Base-by-base conservation (phyloP, 2,888 invertebrate genomes). In the Rhagonycha fulva region DNA sequence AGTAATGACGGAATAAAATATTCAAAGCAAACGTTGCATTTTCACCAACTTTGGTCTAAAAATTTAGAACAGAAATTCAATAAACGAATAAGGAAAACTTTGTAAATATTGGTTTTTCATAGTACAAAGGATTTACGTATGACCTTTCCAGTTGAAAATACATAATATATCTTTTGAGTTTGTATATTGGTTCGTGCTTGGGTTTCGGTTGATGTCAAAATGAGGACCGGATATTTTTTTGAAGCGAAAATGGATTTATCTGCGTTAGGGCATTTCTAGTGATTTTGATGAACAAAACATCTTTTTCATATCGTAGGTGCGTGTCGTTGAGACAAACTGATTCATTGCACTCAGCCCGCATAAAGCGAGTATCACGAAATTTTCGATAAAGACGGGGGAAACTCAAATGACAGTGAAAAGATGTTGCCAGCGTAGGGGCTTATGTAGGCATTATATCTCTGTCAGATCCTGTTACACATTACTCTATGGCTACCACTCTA, bases 371-470 rank as follows among this genome's bases (percentile, higher is more conserved):
- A 63, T 72, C 73, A 68, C 68, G 72, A 69, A 62, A 61, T 68
- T 72, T 62, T 70, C 63, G 69, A 72, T 72, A 70, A 76, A 70
- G 75, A 72, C 69, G 71, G n/a, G 24, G 23, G 47, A 63, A 60
- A 63, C 32, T 30, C 30, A 32, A 68, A 30, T 68, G 9, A 67
- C 72, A 69, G 62, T 72, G 72, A 76, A 76, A 76, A 76, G 72
- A 76, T 76, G 76, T 69, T 72, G 28, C 47, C 62, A 70, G 67
- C 76, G 72, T 66, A 30, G 47, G 71, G 66, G 67, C 76, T 76
- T 76, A 76, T 76, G 76, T 72, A 14, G 76, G 76, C 73, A 76
- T 76, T 76, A 76, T 76, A 62, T 76, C 71, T 32, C 47, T 73
- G 76, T 76, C 76, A 76, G 70, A 71, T 71, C 73, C 67, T 68